Evolutionary conservation across 1,140 invertebrate species (phyloP).

Genomic region (Zaprionus inermis): DNA sequence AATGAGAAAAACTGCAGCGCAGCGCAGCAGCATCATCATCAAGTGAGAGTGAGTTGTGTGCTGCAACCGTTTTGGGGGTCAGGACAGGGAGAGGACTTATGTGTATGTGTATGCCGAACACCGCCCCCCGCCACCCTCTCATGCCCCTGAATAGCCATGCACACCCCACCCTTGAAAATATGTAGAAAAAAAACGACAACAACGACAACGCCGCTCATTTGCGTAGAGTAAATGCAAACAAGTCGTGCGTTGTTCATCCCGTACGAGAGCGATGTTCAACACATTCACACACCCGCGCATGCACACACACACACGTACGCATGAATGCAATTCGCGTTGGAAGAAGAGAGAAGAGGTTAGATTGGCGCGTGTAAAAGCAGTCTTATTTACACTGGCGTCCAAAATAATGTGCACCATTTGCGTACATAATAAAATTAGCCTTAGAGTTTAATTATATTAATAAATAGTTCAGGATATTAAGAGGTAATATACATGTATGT

Average conservation of each 20-base stretch:
- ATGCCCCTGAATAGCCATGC: slow-evolving; percentile 18
- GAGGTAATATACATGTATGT: too few species aligned
- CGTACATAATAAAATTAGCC: neutral
- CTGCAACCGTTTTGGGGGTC: slow-evolving; percentile 33
- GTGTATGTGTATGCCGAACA: slow-evolving; percentile 17
- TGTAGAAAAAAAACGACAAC: slow-evolving; percentile 31
- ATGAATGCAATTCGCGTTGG: slow-evolving; percentile 68
- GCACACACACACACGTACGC: slow-evolving; percentile 47
- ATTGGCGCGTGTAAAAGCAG: slow-evolving; percentile 62
- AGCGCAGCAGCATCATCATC: slow-evolving; percentile 48
- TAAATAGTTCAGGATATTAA: too few species aligned
- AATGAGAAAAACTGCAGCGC: slow-evolving; percentile 55
- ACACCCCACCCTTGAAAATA: slow-evolving; percentile 54
- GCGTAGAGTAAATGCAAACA: slow-evolving; percentile 81
- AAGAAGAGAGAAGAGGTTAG: slow-evolving; percentile 47
- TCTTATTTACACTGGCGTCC: slow-evolving; percentile 30
- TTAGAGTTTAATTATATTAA: neutral
- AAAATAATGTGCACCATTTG: slow-evolving; percentile 15
- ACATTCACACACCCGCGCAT: slow-evolving; percentile 33
- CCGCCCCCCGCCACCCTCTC: neutral
- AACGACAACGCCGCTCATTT: slow-evolving; percentile 72
- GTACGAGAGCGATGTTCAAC: slow-evolving; percentile 29
- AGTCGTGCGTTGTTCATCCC: slow-evolving; percentile 55
- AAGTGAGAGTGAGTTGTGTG: slow-evolving; percentile 76
- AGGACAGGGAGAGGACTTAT: slow-evolving; percentile 8